Percentiles rank a stretch among this genome's conserved stretches.
Evolutionary conservation across 2,888 invertebrate species (phyloP).

Genomic region (Morpho achilles): DNA sequence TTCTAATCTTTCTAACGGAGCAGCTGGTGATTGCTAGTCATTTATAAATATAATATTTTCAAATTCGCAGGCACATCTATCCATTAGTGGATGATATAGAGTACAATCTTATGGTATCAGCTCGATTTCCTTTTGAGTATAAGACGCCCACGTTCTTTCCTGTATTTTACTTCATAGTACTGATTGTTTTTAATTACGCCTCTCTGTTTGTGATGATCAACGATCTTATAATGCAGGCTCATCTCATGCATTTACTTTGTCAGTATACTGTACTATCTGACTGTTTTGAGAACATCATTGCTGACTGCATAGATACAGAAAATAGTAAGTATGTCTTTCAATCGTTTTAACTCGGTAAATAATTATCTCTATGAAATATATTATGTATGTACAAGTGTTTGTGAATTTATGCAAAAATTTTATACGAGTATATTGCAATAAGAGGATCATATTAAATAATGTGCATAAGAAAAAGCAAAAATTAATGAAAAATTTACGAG

Average conservation of each 20-base stretch:
- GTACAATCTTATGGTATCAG: conserved; percentile 51
- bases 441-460: too few relatives aligned
- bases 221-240: conserved; percentile 54
- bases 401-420: too few relatives aligned
- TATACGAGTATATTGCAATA: too few relatives aligned
- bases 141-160: conserved; percentile 38
- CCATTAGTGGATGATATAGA: conserved; percentile 55
- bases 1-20: too few relatives aligned
- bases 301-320: conserved; percentile 41
- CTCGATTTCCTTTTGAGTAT: conserved; percentile 48
- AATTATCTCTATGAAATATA: too few relatives aligned
- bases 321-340: conserved; percentile 32
- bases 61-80: conserved; percentile 48
- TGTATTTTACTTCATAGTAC: conserved; percentile 39
- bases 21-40: too few relatives aligned
- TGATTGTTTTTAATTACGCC: conserved; percentile 44
- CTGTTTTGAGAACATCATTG: conserved; percentile 51
- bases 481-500: too few relatives aligned
- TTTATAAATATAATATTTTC: background rate
- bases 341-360: too few relatives aligned
- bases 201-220: conserved; percentile 56
- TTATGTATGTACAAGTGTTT: too few relatives aligned
- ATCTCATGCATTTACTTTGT: conserved; percentile 54
- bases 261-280: conserved; percentile 50
- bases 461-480: too few relatives aligned